These are phyloP conservation scores for Synaphobranchus kaupii DNA, from an alignment of 2,797 vertebrate genomes.

Conservation along the genomic window DNA sequence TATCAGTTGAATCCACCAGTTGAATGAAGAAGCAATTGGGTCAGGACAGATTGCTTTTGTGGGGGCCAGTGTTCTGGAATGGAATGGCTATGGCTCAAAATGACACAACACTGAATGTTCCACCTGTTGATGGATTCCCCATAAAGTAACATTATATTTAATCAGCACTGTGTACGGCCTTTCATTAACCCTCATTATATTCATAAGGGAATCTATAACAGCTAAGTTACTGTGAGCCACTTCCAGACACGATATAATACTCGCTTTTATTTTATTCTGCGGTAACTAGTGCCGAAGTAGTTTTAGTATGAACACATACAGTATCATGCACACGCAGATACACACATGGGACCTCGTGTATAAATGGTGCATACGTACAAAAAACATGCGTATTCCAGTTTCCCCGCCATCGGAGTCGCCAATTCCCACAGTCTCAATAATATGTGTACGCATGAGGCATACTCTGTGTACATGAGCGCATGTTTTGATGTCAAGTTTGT, in stretches of 20 bases:
- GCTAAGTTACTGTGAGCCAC: constrained; percentile 72
- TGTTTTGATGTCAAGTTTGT: no score
- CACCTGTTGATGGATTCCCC: constrained; percentile 77
- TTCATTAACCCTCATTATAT: constrained; percentile 78
- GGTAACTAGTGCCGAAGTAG: neutral
- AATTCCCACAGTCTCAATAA: constrained; percentile 4
- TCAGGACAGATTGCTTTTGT: constrained; percentile 74
- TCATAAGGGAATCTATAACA: constrained; percentile 73
- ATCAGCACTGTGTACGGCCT: constrained; percentile 73
- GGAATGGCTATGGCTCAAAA: constrained; percentile 75
- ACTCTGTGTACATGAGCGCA: no score
- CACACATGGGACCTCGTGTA: constrained; percentile 24
- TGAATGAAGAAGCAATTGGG: constrained; percentile 78
- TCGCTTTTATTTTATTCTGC: neutral
- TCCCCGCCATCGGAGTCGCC: neutral
- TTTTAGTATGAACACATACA: neutral
- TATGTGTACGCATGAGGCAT: no score
- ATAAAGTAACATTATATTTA: constrained; percentile 80
- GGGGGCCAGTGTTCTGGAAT: constrained; percentile 73
- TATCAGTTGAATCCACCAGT: constrained; percentile 57
- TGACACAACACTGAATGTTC: constrained; percentile 72
- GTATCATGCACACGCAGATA: neutral
- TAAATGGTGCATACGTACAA: no score
- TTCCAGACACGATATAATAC: constrained; percentile 74
- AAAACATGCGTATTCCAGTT: no score